Conservation (phyloP, 2,113 vertebrate genomes). For the Tauraco erythrolophus region DNA sequence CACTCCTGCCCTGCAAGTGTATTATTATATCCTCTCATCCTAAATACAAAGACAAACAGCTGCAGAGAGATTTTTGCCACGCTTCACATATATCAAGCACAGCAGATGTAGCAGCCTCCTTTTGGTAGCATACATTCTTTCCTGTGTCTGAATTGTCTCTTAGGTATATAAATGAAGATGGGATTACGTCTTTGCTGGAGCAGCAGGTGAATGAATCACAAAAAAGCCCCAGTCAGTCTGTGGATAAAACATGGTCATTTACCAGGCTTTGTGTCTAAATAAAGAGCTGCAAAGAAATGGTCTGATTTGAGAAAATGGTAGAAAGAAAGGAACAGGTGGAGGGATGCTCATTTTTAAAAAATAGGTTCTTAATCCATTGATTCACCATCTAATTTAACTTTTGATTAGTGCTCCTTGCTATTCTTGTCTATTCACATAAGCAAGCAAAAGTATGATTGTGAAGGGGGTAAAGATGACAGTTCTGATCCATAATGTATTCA, state of each 20-base stretch:
- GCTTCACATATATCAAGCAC: neutral
- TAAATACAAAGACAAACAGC: slow-evolving; percentile 47
- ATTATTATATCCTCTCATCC: slow-evolving; percentile 1
- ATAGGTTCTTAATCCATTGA: neutral
- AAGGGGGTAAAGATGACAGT: slow-evolving; percentile 28
- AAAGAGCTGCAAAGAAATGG: slow-evolving; percentile 68
- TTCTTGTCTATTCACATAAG: slow-evolving; percentile 40
- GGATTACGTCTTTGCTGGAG: slow-evolving; percentile 54
- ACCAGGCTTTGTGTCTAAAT: slow-evolving; percentile 50
- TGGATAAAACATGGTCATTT: slow-evolving; percentile 58
- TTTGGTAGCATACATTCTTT: neutral
- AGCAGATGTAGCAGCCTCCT: slow-evolving; percentile 9
- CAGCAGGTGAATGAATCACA: slow-evolving; percentile 60
- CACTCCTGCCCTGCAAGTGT: neutral
- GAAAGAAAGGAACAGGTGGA: neutral
- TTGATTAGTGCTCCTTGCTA: neutral
- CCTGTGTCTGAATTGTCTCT: slow-evolving; percentile 1
- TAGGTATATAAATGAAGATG: slow-evolving; percentile 52
- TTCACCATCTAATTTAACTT: slow-evolving; percentile 39
- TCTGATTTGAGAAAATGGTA: slow-evolving; percentile 44
- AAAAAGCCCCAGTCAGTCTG: slow-evolving; percentile 26
- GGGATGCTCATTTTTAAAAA: neutral
- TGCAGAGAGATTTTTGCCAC: slow-evolving; percentile 28
- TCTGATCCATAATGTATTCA: slow-evolving; percentile 62
- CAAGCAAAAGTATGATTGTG: slow-evolving; percentile 23